These are phyloP conservation scores for Notarius lentiginosus DNA, from an alignment of 2,113 vertebrate genomes.

Conservation along the genomic window DNA sequence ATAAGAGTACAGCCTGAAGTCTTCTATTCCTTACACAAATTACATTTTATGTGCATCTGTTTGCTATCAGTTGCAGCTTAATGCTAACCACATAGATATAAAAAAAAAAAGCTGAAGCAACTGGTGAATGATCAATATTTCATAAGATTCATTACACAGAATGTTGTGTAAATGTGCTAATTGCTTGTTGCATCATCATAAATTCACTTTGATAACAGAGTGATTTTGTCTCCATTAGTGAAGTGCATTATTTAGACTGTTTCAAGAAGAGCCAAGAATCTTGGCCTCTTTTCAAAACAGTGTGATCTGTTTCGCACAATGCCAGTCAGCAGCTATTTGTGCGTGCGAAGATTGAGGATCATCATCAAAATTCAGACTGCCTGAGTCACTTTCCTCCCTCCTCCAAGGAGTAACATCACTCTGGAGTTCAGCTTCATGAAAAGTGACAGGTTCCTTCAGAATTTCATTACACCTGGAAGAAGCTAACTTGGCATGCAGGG, in stretches of 20 bases:
- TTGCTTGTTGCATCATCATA: conserved; percentile 60
- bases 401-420: conserved; percentile 53
- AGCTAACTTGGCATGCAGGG: conserved; percentile 59
- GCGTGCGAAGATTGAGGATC: conserved; percentile 50
- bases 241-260: conserved; percentile 49
- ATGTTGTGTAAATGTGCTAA: conserved; percentile 63
- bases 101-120: conserved; percentile 44
- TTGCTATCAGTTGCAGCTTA: neutral
- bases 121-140: conserved; percentile 57
- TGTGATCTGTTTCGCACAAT: conserved; percentile 51
- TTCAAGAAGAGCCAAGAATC: conserved; percentile 42
- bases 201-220: conserved; percentile 61
- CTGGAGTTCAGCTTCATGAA: conserved; percentile 54
- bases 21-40: neutral
- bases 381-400: conserved; percentile 36
- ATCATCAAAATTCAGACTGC: conserved; percentile 58
- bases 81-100: conserved; percentile 26
- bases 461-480: conserved; percentile 61
- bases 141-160: conserved; percentile 66
- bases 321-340: conserved; percentile 60
- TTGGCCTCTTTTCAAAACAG: conserved; percentile 49
- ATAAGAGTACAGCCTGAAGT: neutral
- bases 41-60: neutral
- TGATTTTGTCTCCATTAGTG: conserved; percentile 54
- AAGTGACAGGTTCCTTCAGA: conserved; percentile 58